These are phyloP conservation scores for Dromas ardeola DNA, from an alignment of 2,113 vertebrate species.

Conservation along the genomic window DNA sequence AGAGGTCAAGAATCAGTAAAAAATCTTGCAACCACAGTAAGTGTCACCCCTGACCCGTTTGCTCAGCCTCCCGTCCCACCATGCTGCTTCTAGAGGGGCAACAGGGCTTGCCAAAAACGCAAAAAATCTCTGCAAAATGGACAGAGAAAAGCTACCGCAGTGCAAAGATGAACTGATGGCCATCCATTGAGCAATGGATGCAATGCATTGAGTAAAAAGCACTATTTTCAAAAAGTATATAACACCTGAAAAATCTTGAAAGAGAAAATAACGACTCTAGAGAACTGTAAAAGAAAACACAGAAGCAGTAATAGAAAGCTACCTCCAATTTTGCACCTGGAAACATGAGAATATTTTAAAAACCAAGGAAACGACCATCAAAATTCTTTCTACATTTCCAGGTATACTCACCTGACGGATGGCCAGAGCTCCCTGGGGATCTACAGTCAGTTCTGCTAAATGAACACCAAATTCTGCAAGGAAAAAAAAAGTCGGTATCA, in stretches of 20 bases:
- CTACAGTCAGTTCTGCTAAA: conserved; percentile 95
- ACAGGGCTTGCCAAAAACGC: neutral
- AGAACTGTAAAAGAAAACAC: neutral
- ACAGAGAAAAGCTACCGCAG: neutral
- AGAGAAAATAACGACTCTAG: neutral
- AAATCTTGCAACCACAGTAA: neutral
- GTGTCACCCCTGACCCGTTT: neutral
- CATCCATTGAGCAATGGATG: neutral
- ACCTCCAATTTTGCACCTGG: neutral
- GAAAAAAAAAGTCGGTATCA: neutral
- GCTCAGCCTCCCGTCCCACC: neutral
- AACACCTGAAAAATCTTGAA: neutral
- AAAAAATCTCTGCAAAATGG: neutral
- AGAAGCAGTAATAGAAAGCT: neutral
- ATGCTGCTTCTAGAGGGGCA: neutral
- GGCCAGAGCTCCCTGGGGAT: conserved; percentile 92
- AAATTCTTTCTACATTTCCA: neutral
- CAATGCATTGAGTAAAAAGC: neutral
- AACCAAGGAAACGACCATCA: neutral
- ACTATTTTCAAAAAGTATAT: neutral
- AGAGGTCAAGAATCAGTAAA: neutral
- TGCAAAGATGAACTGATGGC: neutral
- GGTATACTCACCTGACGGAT: conserved; percentile 90
- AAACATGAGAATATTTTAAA: neutral
- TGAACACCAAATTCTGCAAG: conserved; percentile 95